Percentiles rank a stretch among this genome's conserved stretches.
phyloP scores from a whole-genome alignment of 92 coral and sea anemone species.

The Pocillopora meandrina region DNA sequence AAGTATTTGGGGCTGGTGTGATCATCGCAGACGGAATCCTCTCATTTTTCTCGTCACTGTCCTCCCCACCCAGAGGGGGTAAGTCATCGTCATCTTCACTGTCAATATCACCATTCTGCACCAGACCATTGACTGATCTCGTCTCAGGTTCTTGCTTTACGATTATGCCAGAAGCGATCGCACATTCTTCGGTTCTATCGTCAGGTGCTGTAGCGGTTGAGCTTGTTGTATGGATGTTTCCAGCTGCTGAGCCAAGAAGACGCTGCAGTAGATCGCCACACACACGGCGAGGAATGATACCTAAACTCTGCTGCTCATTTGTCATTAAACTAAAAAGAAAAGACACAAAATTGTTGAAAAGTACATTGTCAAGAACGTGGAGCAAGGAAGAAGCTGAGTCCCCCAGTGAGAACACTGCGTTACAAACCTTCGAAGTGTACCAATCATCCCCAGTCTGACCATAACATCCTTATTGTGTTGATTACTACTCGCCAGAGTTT shows the following conservation, averaged over 20 bases:
- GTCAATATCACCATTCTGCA: conserved; percentile 48
- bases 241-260: conserved; percentile 79
- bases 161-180: conserved; percentile 14
- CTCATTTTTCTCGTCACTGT: conserved; percentile 41
- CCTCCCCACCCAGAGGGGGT: conserved; percentile 65
- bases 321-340: conserved; percentile 23
- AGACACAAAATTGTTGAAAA: not conserved
- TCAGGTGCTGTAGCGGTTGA: conserved; percentile 10
- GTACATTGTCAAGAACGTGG: not conserved
- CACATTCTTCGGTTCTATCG: conserved; percentile 33
- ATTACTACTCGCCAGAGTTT: conserved; percentile 81
- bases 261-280: conserved; percentile 83
- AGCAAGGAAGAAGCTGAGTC: not conserved
- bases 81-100: conserved; percentile 62
- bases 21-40: not conserved
- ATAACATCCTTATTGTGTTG: conserved; percentile 82
- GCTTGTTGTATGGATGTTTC: conserved; percentile 32
- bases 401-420: too few relatives aligned
- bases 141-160: conserved; percentile 21
- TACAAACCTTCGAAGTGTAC: conserved; percentile 70
- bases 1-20: not conserved
- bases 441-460: conserved; percentile 80
- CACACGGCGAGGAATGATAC: conserved; percentile 78
- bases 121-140: conserved; percentile 9
- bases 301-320: conserved; percentile 31